Conservation (phyloP, 2,888 invertebrate species). For the Fragum whitleyi region DNA sequence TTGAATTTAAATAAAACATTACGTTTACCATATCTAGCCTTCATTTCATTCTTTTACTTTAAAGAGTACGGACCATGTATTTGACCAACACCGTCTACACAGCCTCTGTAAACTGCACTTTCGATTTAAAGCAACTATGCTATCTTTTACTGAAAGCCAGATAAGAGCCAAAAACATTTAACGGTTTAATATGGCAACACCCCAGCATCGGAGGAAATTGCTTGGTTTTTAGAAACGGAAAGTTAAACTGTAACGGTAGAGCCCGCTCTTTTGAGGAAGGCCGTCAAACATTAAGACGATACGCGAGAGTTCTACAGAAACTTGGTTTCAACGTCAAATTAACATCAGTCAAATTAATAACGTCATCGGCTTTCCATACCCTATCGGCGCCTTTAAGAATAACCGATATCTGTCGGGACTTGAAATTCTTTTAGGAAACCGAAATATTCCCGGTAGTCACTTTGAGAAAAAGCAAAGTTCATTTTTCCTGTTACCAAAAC, state of each 20-base stretch:
- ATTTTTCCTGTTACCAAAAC: not conserved
- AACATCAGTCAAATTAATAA: not conserved
- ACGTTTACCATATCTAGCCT: too few relatives aligned
- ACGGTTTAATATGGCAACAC: not conserved
- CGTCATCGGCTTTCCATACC: not conserved
- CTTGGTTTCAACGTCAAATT: not conserved
- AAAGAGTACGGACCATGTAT: not conserved
- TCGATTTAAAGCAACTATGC: not conserved
- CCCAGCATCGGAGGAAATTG: not conserved
- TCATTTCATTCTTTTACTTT: too few relatives aligned
- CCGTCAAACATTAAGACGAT: too few relatives aligned
- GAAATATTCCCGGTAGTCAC: not conserved
- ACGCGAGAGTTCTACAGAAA: not conserved
- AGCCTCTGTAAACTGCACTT: not conserved
- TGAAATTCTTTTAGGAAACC: not conserved
- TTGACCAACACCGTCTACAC: slow-evolving; percentile 5
- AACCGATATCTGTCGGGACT: not conserved
- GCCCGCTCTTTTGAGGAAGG: not conserved
- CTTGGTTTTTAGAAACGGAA: not conserved
- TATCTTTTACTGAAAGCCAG: not conserved
- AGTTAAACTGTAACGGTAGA: not conserved
- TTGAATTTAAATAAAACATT: too few relatives aligned
- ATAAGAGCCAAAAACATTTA: not conserved
- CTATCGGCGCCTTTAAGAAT: not conserved
- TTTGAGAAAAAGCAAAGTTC: not conserved